Evolutionary conservation across 2,113 vertebrate genomes (phyloP).

Genomic region (Acanthochromis polyacanthus): DNA sequence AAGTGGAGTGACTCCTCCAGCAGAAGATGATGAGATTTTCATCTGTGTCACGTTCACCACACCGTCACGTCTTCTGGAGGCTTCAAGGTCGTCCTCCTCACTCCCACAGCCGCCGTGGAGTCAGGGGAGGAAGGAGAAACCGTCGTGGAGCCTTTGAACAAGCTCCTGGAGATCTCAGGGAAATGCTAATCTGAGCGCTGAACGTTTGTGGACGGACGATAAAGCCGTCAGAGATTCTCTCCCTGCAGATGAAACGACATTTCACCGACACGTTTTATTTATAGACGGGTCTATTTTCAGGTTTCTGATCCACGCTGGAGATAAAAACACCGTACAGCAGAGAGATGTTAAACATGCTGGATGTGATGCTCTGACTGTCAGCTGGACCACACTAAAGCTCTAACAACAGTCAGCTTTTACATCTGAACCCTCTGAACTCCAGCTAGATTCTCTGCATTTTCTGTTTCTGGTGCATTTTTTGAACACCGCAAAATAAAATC

Average conservation of each 20-base stretch:
- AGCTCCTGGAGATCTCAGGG: background rate
- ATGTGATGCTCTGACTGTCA: background rate
- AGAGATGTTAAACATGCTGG: background rate
- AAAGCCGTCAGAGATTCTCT: conserved; percentile 1
- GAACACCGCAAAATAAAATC: too few relatives aligned
- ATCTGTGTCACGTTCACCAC: conserved; percentile 8
- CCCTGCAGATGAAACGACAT: background rate
- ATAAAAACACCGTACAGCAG: conserved; percentile 4
- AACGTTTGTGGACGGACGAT: background rate
- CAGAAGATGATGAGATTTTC: conserved; percentile 51
- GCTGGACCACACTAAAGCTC: background rate
- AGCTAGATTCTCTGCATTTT: too few relatives aligned
- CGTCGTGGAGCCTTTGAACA: background rate
- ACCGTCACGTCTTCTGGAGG: conserved; percentile 2
- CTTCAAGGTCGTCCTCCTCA: conserved; percentile 66
- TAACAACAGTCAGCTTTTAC: too few relatives aligned
- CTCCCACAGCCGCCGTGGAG: background rate
- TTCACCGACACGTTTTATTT: conserved; percentile 28
- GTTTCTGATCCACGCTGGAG: background rate
- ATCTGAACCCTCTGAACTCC: too few relatives aligned
- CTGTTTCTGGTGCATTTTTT: too few relatives aligned
- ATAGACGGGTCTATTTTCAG: conserved; percentile 31
- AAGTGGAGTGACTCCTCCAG: conserved; percentile 43
- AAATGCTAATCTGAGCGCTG: background rate
- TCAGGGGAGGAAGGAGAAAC: conserved; percentile 28